These are phyloP conservation scores for Crax fasciolata DNA, from an alignment of 2,797 vertebrate genomes.

Conservation along the genomic window DNA sequence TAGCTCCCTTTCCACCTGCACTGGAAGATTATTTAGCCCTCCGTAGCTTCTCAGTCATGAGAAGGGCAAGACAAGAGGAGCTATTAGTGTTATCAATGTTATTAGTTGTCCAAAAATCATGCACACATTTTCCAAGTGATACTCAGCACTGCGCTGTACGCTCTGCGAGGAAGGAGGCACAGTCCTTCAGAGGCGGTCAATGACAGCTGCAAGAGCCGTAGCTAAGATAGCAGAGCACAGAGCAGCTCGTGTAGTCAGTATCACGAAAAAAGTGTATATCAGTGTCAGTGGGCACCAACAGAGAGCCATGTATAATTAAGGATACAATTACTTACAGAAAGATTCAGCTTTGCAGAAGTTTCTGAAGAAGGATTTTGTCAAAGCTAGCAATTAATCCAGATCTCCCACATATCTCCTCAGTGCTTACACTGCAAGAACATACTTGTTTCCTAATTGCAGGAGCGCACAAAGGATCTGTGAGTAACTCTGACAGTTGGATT, in stretches of 20 bases:
- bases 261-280: background rate
- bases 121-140: background rate
- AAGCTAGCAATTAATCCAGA: background rate
- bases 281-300: fast-evolving
- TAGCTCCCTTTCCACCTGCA: background rate
- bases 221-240: background rate
- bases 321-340: background rate
- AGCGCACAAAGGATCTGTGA: background rate
- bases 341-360: background rate
- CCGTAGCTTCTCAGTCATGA: background rate
- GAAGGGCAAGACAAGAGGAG: background rate
- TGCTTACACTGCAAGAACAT: conserved; percentile 25
- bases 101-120: background rate
- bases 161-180: background rate
- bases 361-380: background rate
- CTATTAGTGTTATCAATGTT: background rate
- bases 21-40: background rate
- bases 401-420: background rate
- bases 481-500: background rate
- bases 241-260: background rate
- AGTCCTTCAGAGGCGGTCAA: background rate
- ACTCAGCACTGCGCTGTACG: background rate
- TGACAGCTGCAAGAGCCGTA: background rate
- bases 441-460: conserved; percentile 51
- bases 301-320: background rate